Base-by-base conservation (phyloP, 2,888 invertebrate genomes). In the Alcis repandata region DNA sequence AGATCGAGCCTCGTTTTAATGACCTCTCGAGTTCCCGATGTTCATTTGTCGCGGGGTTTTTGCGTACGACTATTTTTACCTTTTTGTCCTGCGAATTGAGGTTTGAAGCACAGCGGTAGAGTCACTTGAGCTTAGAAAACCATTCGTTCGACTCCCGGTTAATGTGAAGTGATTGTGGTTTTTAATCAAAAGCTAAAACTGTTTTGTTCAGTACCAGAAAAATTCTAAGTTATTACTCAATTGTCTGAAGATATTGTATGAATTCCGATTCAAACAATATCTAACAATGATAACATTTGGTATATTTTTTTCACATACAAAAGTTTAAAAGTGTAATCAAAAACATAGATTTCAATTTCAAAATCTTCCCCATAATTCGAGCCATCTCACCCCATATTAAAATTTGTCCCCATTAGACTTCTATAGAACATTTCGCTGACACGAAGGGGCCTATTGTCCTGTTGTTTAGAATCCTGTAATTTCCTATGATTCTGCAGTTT, bases 1-100 rank as follows among this genome's bases (percentile, higher is more conserved):
- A 91, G 90, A 92, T 90, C 90, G 90, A 89, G 90, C 85, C 88
- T 85, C 89, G 84, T 91, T 92, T 92, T 93, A 93, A 93, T 92
- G 92, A 93, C 92, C 92, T 92, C 93, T 93, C 88, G 81, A 92
- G 88, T 79, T 84, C 82, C 87, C 91, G 92, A 91, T 93, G 92
- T 90, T 93, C 93, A 93, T 92, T 93, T 93, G 92, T 92, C 91
- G 91, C 89, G 79, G 88, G 87, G 86, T 86, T 90, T 70, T 90
- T 88, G 88, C 88, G 86, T 89, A 88, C 87, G 89, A 91, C 90
- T 89, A 90, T 90, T 89, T 51, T 87, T 82, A 83, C 80, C 52
- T 66, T 82, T 90, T 86, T 86, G 83, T 80, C 77, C 78, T 80
- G 84, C 79, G 83, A 85, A 83, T 86, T 77, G 77, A 78, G 75